Base-by-base conservation (phyloP, 2,888 invertebrate genomes). In the Tyria jacobaeae region DNA sequence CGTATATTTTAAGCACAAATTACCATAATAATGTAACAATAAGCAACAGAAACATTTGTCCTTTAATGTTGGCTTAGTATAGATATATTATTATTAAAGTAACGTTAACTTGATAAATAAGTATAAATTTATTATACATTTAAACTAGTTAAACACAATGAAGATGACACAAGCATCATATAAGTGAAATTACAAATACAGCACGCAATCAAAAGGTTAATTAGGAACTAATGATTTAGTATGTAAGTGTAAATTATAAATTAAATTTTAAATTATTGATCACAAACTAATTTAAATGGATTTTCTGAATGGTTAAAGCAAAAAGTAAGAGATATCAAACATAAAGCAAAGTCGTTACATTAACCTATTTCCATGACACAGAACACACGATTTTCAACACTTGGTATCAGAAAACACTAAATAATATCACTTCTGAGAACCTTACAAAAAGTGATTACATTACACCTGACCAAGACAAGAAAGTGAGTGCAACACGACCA, bases 391-490 rank as follows among this genome's bases (percentile, higher is more conserved):
- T 68, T 59, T 60, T 60, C 17, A 66, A 60, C 67, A 75, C 67
- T 64, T 62, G 44, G 54, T 72, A 75, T 34, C 71, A 66, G 67
- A 69, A 79, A 80, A 65, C 84, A 86, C 85, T 78, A 68, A 79
- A 84, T 81, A 80, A 79, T 79, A 85, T 81, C 85, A 89, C 85
- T 84, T 78, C 73, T 73, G 76, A 69, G 76, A 80, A 70, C 77
- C 85, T 83, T 85, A 87, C 88, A 88, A 86, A 87, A 88, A 88
- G 84, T 76, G 81, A 85, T 86, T 84, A 86, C 83, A 88, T 84
- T 89, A 89, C 92, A 92, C 91, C 90, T 91, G 92, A 90, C 88
- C 87, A 85, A 89, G 89, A 88, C 90, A 90, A 86, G 90, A 92
- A 93, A 92, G 93, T 91, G 89, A 91, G 83, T 91, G 92, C 92